Evolutionary conservation across 2,888 invertebrate genomes (phyloP).

Genomic region (Dysmachus trigonus): DNA sequence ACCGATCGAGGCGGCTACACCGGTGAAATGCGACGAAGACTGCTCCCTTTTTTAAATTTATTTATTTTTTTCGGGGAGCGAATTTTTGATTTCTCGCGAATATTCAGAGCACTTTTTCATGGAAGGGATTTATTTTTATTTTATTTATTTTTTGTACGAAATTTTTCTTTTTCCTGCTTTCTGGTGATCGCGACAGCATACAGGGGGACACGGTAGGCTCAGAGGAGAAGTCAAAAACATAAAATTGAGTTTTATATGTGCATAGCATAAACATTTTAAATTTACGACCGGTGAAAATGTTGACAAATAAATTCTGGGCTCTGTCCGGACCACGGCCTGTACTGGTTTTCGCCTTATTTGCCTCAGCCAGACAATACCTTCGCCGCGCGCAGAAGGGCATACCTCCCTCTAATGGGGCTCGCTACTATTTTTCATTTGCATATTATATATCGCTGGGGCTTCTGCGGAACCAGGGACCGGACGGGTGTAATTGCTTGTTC

Average conservation of each 20-base stretch:
- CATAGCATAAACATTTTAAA: constrained; percentile 44
- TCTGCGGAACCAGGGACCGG: too few relatives aligned
- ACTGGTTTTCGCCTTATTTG: background rate
- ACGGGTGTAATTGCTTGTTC: background rate
- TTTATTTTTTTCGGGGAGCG: constrained; percentile 32
- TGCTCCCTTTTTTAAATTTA: constrained; percentile 2
- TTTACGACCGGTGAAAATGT: constrained; percentile 48
- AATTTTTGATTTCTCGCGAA: constrained; percentile 42
- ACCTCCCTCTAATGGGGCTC: background rate
- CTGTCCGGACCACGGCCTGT: background rate
- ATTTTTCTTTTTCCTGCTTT: background rate
- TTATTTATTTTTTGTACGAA: background rate
- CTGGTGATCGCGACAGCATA: background rate
- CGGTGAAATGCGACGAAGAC: constrained; percentile 14
- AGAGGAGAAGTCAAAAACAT: constrained; percentile 25
- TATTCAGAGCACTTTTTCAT: constrained; percentile 41
- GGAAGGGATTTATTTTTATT: constrained; percentile 20
- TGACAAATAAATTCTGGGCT: constrained; percentile 48
- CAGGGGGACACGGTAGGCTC: background rate
- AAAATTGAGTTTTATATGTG: constrained; percentile 42
- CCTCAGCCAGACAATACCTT: background rate
- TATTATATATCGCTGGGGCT: background rate
- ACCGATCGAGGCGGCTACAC: background rate
- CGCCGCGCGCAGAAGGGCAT: background rate
- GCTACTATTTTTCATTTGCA: background rate